phyloP scores from a whole-genome alignment of 2,797 vertebrate species.

The Erithacus rubecula region DNA sequence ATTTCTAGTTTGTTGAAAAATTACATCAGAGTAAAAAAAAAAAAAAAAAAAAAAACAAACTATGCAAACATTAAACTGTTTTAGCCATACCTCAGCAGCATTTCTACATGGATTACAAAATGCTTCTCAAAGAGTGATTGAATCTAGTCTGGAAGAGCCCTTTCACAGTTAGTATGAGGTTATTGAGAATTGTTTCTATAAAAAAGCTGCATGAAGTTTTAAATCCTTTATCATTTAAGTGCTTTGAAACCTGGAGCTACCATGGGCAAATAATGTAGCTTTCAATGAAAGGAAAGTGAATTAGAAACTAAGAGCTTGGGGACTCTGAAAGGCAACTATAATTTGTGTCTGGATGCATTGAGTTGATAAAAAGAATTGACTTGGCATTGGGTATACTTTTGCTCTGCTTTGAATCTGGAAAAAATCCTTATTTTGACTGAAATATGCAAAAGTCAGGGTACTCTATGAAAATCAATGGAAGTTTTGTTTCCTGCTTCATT shows the following conservation, averaged over 20 bases:
- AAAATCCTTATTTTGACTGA: neutral
- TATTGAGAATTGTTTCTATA: neutral
- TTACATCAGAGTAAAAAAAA: neutral
- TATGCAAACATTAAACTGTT: neutral
- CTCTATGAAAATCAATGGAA: neutral
- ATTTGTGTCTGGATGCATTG: neutral
- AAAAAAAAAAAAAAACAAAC: neutral
- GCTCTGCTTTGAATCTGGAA: neutral
- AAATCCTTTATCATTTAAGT: neutral
- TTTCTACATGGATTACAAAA: neutral
- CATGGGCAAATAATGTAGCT: neutral
- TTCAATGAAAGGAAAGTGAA: neutral
- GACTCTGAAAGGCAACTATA: neutral
- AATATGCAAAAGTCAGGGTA: neutral
- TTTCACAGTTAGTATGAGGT: neutral
- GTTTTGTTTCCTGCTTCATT: neutral
- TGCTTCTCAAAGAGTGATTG: neutral
- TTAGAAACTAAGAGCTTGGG: neutral
- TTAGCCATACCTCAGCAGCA: neutral
- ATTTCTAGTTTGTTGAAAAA: neutral
- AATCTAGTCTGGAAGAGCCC: neutral
- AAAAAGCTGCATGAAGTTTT: rapidly evolving
- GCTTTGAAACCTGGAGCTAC: neutral
- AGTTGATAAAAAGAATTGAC: neutral
- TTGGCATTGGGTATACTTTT: neutral